Conservation (phyloP, 2,888 invertebrate species). For the Brenthis daphne region DNA sequence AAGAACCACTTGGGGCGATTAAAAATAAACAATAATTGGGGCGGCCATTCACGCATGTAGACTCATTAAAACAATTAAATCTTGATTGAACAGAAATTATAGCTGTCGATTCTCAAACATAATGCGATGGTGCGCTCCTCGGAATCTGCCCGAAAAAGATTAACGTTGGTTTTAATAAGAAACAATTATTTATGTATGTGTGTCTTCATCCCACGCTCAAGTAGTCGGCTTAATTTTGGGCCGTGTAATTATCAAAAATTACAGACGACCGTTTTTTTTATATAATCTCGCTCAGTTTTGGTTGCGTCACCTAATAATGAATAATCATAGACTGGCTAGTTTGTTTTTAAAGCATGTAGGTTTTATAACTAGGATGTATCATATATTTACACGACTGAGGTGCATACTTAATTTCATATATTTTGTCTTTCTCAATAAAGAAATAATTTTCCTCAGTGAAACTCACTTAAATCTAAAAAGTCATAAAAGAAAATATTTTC, state of each 20-base stretch:
- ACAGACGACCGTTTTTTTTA: conserved; percentile 71
- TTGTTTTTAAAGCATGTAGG: conserved; percentile 17
- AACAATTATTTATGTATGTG: conserved; percentile 79
- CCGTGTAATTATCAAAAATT: conserved; percentile 80
- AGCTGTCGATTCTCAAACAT: conserved; percentile 82
- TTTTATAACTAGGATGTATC: conserved; percentile 6
- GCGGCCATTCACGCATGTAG: conserved; percentile 82
- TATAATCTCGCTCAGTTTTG: conserved; percentile 65
- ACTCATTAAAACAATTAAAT: conserved; percentile 83
- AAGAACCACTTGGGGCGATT: conserved; percentile 81
- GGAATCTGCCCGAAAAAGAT: conserved; percentile 80
- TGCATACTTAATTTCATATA: neutral
- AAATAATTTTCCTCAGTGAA: too few relatives aligned
- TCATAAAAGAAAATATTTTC: too few relatives aligned
- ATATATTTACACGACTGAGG: neutral
- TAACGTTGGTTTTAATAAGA: conserved; percentile 82
- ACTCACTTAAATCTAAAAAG: too few relatives aligned
- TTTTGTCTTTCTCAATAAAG: too few relatives aligned
- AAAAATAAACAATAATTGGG: conserved; percentile 83
- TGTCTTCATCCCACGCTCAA: conserved; percentile 76
- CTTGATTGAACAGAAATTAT: conserved; percentile 83
- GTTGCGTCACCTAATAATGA: conserved; percentile 44
- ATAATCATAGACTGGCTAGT: conserved; percentile 27
- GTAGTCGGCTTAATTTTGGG: conserved; percentile 71
- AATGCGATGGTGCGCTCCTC: conserved; percentile 74